Evolutionary conservation across 2,797 vertebrate genomes (phyloP).

Genomic region (Darevskia mixta): DNA sequence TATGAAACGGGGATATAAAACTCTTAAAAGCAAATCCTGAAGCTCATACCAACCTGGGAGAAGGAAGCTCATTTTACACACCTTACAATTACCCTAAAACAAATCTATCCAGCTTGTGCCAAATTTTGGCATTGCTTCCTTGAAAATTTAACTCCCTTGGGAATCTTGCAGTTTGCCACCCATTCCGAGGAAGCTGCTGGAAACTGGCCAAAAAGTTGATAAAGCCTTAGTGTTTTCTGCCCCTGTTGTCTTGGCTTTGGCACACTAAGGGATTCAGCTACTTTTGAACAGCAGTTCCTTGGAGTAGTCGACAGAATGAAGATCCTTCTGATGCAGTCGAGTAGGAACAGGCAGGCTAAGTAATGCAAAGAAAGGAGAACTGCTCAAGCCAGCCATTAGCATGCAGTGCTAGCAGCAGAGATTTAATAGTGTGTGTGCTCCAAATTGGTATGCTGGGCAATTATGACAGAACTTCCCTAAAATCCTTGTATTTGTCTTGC

Average conservation of each 20-base stretch:
- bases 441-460: slow-evolving; percentile 43
- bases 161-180: slow-evolving; percentile 40
- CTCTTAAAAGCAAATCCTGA: background rate
- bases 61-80: too few species aligned
- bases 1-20: background rate
- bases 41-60: background rate
- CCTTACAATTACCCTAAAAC: background rate
- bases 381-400: background rate
- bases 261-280: slow-evolving; percentile 34
- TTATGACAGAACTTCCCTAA: slow-evolving; percentile 42
- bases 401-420: slow-evolving; percentile 20
- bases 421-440: slow-evolving; percentile 9
- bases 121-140: background rate
- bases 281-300: slow-evolving; percentile 29
- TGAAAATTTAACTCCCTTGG: slow-evolving; percentile 16
- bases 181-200: background rate
- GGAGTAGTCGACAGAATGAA: slow-evolving; percentile 33
- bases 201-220: slow-evolving; percentile 9
- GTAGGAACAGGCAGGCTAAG: slow-evolving; percentile 10
- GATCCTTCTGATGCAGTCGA: slow-evolving; percentile 29
- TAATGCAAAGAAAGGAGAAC: slow-evolving; percentile 22
- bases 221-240: slow-evolving; percentile 42
- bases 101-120: background rate
- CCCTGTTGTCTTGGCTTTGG: slow-evolving; percentile 22
- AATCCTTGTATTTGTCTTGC: slow-evolving; percentile 20